Conservation (phyloP, 2,113 vertebrate genomes). For the Propithecus coquereli region DNA sequence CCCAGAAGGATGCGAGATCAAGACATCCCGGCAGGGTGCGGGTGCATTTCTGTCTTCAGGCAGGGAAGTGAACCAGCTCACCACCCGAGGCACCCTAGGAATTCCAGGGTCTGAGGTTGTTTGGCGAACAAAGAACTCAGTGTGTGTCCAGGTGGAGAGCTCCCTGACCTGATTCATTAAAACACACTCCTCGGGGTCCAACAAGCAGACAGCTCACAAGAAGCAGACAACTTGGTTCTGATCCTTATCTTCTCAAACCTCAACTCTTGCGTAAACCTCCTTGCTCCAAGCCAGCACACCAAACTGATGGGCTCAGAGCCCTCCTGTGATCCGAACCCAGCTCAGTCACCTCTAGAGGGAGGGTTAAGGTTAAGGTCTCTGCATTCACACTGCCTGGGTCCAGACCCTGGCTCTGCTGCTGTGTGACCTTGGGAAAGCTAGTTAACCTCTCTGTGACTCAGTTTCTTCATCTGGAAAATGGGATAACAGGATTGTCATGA, state of each 20-base stretch:
- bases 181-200: background rate
- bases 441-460: background rate
- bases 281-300: background rate
- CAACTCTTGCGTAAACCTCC: background rate
- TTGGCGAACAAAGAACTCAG: background rate
- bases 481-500: background rate
- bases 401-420: background rate
- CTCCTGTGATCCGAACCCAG: background rate
- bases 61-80: background rate
- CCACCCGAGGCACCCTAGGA: background rate
- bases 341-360: background rate
- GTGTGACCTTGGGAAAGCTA: background rate
- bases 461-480: background rate
- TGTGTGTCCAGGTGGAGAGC: background rate
- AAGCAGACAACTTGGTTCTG: background rate
- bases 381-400: background rate
- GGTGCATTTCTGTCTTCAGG: background rate
- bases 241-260: constrained; percentile 22
- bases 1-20: background rate
- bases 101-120: background rate
- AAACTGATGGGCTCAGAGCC: background rate
- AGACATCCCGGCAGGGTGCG: background rate
- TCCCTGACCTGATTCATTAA: background rate
- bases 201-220: background rate
- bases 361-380: background rate